Base-by-base conservation (phyloP, 2,888 invertebrate genomes). In the Ormyrus pomaceus region DNA sequence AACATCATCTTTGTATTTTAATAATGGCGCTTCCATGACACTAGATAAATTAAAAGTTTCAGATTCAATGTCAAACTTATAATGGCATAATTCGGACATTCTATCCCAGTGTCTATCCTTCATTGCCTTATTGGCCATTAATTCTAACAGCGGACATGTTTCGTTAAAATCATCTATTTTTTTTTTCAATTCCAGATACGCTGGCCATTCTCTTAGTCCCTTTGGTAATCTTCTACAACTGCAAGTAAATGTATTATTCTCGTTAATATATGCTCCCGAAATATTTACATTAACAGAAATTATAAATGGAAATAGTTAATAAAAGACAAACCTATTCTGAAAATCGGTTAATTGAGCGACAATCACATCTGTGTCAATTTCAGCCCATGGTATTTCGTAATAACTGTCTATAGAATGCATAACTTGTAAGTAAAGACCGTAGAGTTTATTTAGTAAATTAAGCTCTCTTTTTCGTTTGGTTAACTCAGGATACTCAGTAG, bases 141-240 rank as follows among this genome's bases (percentile, higher is more conserved):
- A 87, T 88, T 97, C 96, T 50, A 97, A 90, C 53, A 98, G 88
- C 0, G 97, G 97, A 87, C 96, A 96, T 8, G 95, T 95, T 89
- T 97, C 95, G 87, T 95, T 97, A 89, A 98, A 97, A 87, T 97
- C 97, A 84, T 97, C 97, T 81, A 98, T 97, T 91, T 96, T 97
- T 83, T 94, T 94, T 88, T 96, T 97, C 79, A 98, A 90, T 84
- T 96, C 97, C 73, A 95, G 93, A 87, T 92, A 98, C 0, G 97
- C 97, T 0, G 96, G 96, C 97, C 97, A 97, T 74, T 96, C 95
- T 87, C 95, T 95, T 94, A 97, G 94, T 0, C 93, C 96, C 89
- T 94, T 95, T 0, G 97, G 97, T 70, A 98, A 91, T 87, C 95
- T 95, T 45, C 96, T 94, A 87, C 96, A 97, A 87, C 97, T 95